Conservation (phyloP, 1,140 invertebrate genomes). For the Ruditapes philippinarum region DNA sequence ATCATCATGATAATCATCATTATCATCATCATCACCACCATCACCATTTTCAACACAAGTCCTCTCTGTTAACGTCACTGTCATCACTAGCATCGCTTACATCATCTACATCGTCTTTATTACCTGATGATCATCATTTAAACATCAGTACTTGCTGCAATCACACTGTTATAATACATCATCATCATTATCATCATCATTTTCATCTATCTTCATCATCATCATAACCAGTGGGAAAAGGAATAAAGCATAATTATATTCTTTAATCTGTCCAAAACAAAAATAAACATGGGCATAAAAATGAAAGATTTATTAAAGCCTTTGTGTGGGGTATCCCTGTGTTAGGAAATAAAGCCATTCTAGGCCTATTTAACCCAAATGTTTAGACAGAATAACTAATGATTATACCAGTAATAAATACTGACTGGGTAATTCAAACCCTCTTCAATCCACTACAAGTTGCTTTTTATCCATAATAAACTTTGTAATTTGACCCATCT, state of each 20-base stretch:
- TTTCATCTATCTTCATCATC: background rate
- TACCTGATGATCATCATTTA: background rate
- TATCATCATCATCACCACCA: background rate
- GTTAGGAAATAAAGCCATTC: background rate
- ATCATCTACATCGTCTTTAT: background rate
- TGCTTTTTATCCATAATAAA: conserved; percentile 29
- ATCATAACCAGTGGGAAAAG: background rate
- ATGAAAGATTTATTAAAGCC: background rate
- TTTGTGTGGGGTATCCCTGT: conserved; percentile 20
- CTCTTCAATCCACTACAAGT: background rate
- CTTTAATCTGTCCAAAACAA: too few species aligned
- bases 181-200: conserved; percentile 12
- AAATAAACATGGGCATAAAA: too few species aligned
- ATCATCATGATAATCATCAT: background rate
- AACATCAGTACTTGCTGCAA: too few species aligned
- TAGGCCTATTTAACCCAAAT: background rate
- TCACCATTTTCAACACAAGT: too few species aligned
- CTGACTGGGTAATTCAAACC: conserved; percentile 17
- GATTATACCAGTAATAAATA: conserved; percentile 17
- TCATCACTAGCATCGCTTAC: background rate
- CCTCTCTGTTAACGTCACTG: background rate
- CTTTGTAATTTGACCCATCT: conserved; percentile 11
- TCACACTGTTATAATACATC: background rate
- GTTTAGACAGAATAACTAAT: conserved; percentile 48
- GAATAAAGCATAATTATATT: too few species aligned